phyloP scores from a whole-genome alignment of 2,888 invertebrate species.

The Lucinisca nassula region DNA sequence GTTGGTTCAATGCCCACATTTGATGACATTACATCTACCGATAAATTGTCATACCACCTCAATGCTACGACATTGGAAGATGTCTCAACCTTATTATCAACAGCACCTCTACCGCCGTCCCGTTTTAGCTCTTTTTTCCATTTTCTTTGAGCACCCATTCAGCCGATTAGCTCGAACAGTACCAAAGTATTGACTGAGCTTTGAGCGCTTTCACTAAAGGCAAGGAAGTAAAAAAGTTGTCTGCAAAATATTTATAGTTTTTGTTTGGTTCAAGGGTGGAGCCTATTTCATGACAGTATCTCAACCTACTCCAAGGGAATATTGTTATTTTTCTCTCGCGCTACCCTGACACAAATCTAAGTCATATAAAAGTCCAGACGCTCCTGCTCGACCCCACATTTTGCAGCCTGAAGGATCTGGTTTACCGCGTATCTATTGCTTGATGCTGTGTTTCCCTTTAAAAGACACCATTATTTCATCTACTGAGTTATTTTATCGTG shows the following conservation, averaged over 20 bases:
- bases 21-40: conserved; percentile 59
- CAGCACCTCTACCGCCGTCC: conserved; percentile 50
- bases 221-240: conserved; percentile 22
- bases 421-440: conserved; percentile 41
- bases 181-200: conserved; percentile 39
- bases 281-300: conserved; percentile 41
- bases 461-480: conserved; percentile 52
- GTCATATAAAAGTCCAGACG: conserved; percentile 58
- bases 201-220: conserved; percentile 33
- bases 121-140: conserved; percentile 61
- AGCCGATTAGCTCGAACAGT: conserved; percentile 52
- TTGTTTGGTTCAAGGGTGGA: neutral
- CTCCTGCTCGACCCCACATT: conserved; percentile 62
- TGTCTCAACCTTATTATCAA: conserved; percentile 52
- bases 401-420: conserved; percentile 62
- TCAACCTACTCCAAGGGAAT: conserved; percentile 44
- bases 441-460: conserved; percentile 21
- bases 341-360: conserved; percentile 57
- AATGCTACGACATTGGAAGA: conserved; percentile 47
- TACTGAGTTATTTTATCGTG: conserved; percentile 42
- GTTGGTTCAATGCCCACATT: conserved; percentile 56
- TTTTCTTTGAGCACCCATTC: conserved; percentile 48
- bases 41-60: conserved; percentile 69
- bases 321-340: neutral
- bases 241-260: conserved; percentile 57